Conservation (phyloP, 2,888 invertebrate genomes). For the Synanthedon tipuliformis region DNA sequence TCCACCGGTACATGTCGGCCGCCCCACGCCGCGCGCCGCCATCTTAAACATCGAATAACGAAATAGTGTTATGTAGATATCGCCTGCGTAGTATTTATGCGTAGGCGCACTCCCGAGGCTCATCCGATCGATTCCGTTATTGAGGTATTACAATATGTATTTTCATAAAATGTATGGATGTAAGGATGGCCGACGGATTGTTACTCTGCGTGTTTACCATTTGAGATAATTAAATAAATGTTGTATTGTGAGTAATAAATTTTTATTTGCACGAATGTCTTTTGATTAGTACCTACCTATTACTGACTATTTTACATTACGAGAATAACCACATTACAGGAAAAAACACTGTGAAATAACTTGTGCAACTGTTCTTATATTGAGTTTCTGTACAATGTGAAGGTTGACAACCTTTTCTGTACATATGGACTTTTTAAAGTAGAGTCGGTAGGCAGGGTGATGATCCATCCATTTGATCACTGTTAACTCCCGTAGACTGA, state of each 20-base stretch:
- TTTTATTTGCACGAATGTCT: slow-evolving; percentile 6
- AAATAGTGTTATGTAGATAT: not conserved
- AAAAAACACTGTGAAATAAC: too few relatives aligned
- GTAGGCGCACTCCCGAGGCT: not conserved
- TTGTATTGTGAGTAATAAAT: slow-evolving; percentile 8
- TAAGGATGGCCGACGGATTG: slow-evolving; percentile 4
- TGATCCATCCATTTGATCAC: too few relatives aligned
- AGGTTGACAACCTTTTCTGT: too few relatives aligned
- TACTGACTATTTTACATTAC: too few relatives aligned
- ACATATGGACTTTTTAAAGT: too few relatives aligned
- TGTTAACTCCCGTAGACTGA: too few relatives aligned
- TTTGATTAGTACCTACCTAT: not conserved
- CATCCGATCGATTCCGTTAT: not conserved
- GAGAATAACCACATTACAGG: too few relatives aligned
- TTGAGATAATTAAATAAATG: slow-evolving; percentile 7
- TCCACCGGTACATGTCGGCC: not conserved
- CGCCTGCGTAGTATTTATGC: not conserved
- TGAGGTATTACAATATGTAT: not conserved
- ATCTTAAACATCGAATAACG: not conserved
- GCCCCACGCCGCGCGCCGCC: not conserved
- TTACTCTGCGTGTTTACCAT: slow-evolving; percentile 5
- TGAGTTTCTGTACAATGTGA: too few relatives aligned
- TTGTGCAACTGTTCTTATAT: too few relatives aligned
- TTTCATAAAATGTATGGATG: not conserved
- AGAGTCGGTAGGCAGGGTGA: too few relatives aligned